A percentile compares a stretch with the other conserved stretches of the same genome.
Conservation (phyloP, 2,797 vertebrate genomes). For the Mus spretus region DNA sequence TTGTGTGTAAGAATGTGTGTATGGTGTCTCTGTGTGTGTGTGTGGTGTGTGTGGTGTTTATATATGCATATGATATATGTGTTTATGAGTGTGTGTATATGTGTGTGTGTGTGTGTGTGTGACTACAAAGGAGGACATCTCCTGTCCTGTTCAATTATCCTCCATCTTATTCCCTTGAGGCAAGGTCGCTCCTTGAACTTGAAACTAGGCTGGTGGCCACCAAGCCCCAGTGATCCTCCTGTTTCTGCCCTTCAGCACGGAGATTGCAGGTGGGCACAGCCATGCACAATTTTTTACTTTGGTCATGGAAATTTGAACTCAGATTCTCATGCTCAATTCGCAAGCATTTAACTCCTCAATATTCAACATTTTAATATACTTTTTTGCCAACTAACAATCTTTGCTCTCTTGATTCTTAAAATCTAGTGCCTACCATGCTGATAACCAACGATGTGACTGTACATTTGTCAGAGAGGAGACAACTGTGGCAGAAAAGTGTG, state of each 20-base stretch:
- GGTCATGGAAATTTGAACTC: background rate
- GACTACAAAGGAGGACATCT: background rate
- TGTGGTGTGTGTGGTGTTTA: background rate
- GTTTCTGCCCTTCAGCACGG: background rate
- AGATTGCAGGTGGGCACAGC: background rate
- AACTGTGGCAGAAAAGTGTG: fast-evolving
- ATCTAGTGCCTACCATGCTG: background rate
- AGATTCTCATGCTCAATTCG: background rate
- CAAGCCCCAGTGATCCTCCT: background rate
- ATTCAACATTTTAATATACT: background rate
- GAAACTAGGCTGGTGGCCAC: background rate
- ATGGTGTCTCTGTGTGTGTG: background rate
- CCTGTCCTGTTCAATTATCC: background rate
- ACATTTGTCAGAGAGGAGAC: background rate
- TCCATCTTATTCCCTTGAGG: background rate
- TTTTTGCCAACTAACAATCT: background rate
- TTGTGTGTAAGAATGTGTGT: background rate
- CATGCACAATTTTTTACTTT: background rate
- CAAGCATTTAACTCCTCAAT: background rate
- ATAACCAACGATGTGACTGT: background rate
- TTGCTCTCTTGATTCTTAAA: background rate
- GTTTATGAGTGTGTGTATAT: background rate
- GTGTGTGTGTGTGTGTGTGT: background rate
- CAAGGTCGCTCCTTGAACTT: background rate
- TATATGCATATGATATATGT: background rate